A percentile compares a stretch with the other conserved stretches of the same genome.
phyloP scores from a whole-genome alignment of 2,888 invertebrate genomes.

The Drosophila silvestris region DNA sequence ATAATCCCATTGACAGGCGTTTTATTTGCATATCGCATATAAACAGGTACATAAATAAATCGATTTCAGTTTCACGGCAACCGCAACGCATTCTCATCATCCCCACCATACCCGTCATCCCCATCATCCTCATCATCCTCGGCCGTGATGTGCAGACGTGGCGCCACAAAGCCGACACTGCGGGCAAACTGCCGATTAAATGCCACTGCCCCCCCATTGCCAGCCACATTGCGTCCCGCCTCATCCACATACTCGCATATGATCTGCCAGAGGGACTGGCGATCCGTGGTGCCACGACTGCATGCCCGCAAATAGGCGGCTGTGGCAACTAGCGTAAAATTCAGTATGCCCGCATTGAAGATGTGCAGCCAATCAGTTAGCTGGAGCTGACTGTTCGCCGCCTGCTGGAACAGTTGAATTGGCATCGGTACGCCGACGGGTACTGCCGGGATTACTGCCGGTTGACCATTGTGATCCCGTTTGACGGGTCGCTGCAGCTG shows the following conservation, averaged over 20 bases:
- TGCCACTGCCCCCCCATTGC: conserved; percentile 36
- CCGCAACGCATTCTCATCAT: not conserved
- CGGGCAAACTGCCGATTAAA: conserved; percentile 10
- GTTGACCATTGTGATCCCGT: conserved; percentile 45
- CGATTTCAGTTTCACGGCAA: conserved; percentile 26
- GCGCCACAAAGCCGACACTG: conserved; percentile 31
- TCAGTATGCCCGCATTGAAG: conserved; percentile 68
- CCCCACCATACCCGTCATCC: conserved; percentile 13
- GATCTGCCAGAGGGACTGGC: conserved; percentile 63
- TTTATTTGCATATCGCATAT: conserved; percentile 61
- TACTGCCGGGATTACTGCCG: too few species aligned
- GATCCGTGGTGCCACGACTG: conserved; percentile 51
- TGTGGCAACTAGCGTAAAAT: conserved; percentile 66
- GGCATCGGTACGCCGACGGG: conserved; percentile 21
- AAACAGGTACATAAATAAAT: conserved; percentile 35
- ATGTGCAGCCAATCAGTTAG: conserved; percentile 61
- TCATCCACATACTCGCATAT: conserved; percentile 68
- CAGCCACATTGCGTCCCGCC: conserved; percentile 53
- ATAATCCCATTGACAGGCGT: conserved; percentile 72
- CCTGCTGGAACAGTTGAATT: conserved; percentile 30
- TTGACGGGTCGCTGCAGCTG: conserved; percentile 37
- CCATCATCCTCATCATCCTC: conserved; percentile 74
- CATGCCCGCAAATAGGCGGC: conserved; percentile 60
- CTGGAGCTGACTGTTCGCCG: conserved; percentile 40
- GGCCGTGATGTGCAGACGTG: conserved; percentile 62